Percentiles rank a stretch among this genome's conserved stretches.
Evolutionary conservation across 2,888 invertebrate species (phyloP).

Genomic region (Caradrina clavipalpis): DNA sequence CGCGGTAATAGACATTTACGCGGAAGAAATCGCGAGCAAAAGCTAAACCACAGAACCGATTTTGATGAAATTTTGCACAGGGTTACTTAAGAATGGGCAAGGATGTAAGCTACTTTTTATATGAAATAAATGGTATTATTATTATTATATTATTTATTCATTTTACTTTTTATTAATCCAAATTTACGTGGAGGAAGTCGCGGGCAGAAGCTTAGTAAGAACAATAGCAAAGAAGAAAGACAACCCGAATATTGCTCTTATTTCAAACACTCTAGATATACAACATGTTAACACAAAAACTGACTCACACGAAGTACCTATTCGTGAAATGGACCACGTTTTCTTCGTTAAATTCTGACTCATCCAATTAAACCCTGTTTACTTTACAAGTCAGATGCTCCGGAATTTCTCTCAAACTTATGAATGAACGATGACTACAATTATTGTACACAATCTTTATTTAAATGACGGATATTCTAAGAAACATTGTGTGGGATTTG

Average conservation of each 20-base stretch:
- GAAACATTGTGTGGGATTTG: constrained; percentile 46
- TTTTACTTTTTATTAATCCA: too few relatives aligned
- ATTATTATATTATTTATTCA: too few relatives aligned
- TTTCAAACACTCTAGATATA: constrained; percentile 6
- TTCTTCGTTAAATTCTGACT: constrained; percentile 72
- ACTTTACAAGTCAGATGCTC: constrained; percentile 51
- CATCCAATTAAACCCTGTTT: constrained; percentile 61
- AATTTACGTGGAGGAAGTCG: too few relatives aligned
- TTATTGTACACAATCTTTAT: constrained; percentile 30
- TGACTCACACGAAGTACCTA: constrained; percentile 58
- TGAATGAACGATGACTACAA: constrained; percentile 64
- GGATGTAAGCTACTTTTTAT: too few relatives aligned
- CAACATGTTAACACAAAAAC: constrained; percentile 13
- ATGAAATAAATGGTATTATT: too few relatives aligned
- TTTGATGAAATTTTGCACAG: too few relatives aligned
- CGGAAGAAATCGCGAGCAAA: too few relatives aligned
- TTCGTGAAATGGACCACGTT: constrained; percentile 73
- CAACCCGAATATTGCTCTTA: not conserved
- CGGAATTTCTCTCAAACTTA: constrained; percentile 58
- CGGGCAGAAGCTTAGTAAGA: not conserved
- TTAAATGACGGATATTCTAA: constrained; percentile 37
- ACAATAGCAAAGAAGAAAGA: not conserved
- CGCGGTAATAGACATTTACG: too few relatives aligned
- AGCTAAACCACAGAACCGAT: too few relatives aligned
- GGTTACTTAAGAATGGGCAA: too few relatives aligned